Conservation (phyloP, 2,797 vertebrate species). For the Scleropages formosus region DNA sequence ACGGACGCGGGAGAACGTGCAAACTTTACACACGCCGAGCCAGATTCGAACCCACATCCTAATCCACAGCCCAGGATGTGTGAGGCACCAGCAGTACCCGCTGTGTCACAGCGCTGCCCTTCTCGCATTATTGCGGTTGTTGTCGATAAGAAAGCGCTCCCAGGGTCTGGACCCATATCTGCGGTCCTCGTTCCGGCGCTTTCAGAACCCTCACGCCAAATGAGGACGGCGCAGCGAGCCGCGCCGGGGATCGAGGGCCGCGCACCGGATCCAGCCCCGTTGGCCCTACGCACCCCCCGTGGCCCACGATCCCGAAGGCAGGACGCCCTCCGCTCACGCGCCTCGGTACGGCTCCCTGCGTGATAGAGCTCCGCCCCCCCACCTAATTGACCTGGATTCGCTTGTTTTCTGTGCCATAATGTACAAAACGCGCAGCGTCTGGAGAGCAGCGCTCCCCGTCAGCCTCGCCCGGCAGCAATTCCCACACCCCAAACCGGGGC, state of each 20-base stretch:
- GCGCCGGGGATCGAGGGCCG: constrained; percentile 33
- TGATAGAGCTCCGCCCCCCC: constrained; percentile 54
- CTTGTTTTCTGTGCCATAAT: constrained; percentile 66
- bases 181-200: too few relatives aligned
- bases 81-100: too few relatives aligned
- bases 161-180: too few relatives aligned
- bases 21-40: too few relatives aligned
- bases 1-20: too few relatives aligned
- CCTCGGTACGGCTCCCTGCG: constrained; percentile 32
- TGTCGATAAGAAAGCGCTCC: too few relatives aligned
- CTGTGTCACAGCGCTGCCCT: too few relatives aligned
- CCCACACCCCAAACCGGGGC: constrained; percentile 69
- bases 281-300: not conserved
- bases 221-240: too few relatives aligned
- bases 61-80: too few relatives aligned
- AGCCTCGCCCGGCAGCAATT: constrained; percentile 67
- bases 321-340: constrained; percentile 57
- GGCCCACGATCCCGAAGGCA: not conserved
- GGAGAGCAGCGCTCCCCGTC: constrained; percentile 65
- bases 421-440: constrained; percentile 61
- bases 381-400: constrained; percentile 76
- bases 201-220: too few relatives aligned
- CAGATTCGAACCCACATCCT: too few relatives aligned
- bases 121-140: too few relatives aligned
- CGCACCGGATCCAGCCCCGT: not conserved